A percentile compares a stretch with the other conserved stretches of the same genome.
Evolutionary conservation across 2,888 invertebrate species (phyloP).

Genomic region (Andrena flavipes): DNA sequence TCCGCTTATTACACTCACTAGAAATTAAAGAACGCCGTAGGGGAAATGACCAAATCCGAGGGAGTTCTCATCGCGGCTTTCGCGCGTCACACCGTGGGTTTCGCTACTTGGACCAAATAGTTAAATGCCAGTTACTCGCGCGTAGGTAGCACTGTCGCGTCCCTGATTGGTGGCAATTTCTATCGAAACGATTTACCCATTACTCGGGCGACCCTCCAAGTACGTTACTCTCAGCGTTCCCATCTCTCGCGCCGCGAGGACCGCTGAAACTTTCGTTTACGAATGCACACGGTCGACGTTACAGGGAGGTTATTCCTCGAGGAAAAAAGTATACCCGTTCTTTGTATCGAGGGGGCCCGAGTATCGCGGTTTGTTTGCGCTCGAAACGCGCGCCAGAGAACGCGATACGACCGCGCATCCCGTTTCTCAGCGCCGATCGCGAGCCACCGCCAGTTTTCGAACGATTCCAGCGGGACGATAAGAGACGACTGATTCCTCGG

Average conservation of each 20-base stretch:
- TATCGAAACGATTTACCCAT: conserved; percentile 27
- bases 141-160: conserved; percentile 21
- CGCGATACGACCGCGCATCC: background rate
- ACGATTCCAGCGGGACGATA: background rate
- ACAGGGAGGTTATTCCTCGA: background rate
- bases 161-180: conserved; percentile 31
- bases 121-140: background rate
- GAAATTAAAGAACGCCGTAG: conserved; percentile 67
- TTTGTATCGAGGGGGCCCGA: too few species aligned
- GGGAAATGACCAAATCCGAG: conserved; percentile 54
- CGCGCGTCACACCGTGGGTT: conserved; percentile 5
- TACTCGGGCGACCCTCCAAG: conserved; percentile 13
- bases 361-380: background rate
- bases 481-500: background rate
- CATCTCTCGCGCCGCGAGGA: background rate
- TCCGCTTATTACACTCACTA: conserved; percentile 66
- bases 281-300: background rate
- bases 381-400: background rate
- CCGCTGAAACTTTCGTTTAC: background rate
- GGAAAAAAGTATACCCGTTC: too few species aligned
- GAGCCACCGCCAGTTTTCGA: background rate
- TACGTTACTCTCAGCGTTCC: background rate
- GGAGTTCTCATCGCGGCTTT: conserved; percentile 65
- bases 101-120: background rate
- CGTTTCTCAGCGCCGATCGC: background rate